A percentile compares a stretch with the other conserved stretches of the same genome.
phyloP scores from a whole-genome alignment of 2,113 vertebrate species.

The Centrocercus urophasianus region DNA sequence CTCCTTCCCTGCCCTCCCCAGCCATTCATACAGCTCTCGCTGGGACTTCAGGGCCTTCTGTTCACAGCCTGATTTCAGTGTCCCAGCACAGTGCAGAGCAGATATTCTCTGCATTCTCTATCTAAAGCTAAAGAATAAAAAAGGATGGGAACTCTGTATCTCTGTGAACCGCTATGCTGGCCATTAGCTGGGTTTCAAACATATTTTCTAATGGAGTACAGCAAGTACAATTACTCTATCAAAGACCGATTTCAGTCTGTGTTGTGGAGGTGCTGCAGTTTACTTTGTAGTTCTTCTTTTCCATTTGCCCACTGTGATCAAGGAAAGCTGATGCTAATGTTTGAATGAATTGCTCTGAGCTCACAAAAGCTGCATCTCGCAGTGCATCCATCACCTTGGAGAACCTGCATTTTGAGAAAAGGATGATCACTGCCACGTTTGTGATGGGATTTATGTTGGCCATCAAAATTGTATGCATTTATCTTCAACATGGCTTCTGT shows the following conservation, averaged over 20 bases:
- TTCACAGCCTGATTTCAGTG: background rate
- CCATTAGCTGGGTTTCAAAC: background rate
- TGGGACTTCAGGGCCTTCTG: background rate
- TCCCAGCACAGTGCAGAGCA: background rate
- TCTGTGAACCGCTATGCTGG: background rate
- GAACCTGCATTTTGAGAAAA: background rate
- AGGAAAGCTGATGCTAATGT: background rate
- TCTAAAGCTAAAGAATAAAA: background rate
- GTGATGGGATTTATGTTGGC: background rate
- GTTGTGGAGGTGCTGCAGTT: background rate
- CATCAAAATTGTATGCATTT: background rate
- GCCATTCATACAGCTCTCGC: background rate
- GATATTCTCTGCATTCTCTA: background rate
- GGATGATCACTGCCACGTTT: background rate
- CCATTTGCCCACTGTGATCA: background rate
- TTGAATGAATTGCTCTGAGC: background rate
- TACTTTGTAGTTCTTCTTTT: background rate
- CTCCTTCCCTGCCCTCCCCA: background rate
- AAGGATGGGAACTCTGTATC: background rate
- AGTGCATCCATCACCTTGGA: background rate
- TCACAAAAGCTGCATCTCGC: background rate
- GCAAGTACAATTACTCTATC: background rate
- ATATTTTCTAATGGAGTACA: background rate
- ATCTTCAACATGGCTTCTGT: background rate
- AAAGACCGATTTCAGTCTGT: background rate